phyloP scores from a whole-genome alignment of 2,888 invertebrate species.

The Marasmarcha lunaedactyla region DNA sequence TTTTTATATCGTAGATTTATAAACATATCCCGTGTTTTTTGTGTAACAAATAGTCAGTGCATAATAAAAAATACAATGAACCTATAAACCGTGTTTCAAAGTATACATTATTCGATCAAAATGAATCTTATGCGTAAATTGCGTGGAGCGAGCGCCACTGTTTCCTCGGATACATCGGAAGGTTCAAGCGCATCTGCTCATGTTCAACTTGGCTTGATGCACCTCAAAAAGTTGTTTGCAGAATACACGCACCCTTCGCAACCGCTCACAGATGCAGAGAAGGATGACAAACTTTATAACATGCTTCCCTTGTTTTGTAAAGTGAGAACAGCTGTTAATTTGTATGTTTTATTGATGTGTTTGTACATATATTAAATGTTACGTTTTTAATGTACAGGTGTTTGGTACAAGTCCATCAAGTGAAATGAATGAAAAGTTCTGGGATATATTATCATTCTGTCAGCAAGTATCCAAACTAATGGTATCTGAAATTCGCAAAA shows the following conservation, averaged over 20 bases:
- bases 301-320: conserved; percentile 99
- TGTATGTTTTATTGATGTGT: not conserved
- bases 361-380: not conserved
- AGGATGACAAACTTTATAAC: conserved; percentile 94
- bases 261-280: conserved; percentile 81
- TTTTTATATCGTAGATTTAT: too few species aligned
- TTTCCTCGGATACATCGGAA: conserved; percentile 67
- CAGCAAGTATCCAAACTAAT: conserved; percentile 94
- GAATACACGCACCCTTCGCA: conserved; percentile 93
- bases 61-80: too few species aligned
- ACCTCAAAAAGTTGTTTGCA: conserved; percentile 94
- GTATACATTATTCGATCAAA: conserved; percentile 13
- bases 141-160: conserved; percentile 68
- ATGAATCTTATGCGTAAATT: conserved; percentile 96
- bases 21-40: too few species aligned
- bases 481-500: conserved; percentile 95
- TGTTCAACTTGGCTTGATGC: conserved; percentile 93
- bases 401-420: conserved; percentile 93
- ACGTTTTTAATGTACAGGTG: conserved; percentile 70
- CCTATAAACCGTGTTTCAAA: too few species aligned
- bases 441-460: conserved; percentile 94
- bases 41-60: too few species aligned
- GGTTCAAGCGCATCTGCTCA: conserved; percentile 77
- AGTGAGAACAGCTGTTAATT: conserved; percentile 60
- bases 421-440: conserved; percentile 97